Evolutionary conservation across 2,113 vertebrate genomes (phyloP).

Genomic region (Phrynocephalus versicolor): DNA sequence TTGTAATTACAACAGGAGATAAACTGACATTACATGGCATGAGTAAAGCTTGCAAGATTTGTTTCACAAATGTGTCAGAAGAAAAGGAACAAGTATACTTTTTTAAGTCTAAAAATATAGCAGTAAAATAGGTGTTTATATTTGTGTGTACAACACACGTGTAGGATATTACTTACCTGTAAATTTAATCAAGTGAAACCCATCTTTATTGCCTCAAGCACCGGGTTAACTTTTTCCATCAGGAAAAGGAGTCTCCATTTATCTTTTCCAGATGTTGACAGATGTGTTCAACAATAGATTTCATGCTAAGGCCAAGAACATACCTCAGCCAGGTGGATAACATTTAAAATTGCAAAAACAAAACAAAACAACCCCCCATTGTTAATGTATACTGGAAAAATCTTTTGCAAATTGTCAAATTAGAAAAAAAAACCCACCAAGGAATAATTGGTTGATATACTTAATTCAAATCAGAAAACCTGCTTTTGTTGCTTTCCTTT

Average conservation of each 20-base stretch:
- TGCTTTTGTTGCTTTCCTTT: not conserved
- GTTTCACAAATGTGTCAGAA: not conserved
- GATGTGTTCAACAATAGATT: not conserved
- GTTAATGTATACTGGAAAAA: not conserved
- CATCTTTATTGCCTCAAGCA: not conserved
- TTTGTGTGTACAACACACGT: not conserved
- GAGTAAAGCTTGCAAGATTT: not conserved
- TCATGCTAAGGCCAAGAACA: not conserved
- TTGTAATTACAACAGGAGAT: not conserved
- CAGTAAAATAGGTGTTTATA: not conserved
- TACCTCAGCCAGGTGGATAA: not conserved
- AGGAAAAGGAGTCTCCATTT: not conserved
- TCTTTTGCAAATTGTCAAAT: not conserved
- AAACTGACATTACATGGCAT: too few relatives aligned
- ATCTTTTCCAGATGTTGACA: not conserved
- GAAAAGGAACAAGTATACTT: not conserved
- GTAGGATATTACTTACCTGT: too few relatives aligned
- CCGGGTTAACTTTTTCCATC: not conserved
- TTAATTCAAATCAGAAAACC: not conserved
- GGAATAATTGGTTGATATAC: not conserved
- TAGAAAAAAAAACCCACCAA: not conserved
- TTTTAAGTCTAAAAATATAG: not conserved
- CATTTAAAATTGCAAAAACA: not conserved
- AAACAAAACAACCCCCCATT: not conserved
- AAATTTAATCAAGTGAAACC: not conserved